Conservation (phyloP, 2,888 invertebrate genomes). For the Acrobasis repandana region DNA sequence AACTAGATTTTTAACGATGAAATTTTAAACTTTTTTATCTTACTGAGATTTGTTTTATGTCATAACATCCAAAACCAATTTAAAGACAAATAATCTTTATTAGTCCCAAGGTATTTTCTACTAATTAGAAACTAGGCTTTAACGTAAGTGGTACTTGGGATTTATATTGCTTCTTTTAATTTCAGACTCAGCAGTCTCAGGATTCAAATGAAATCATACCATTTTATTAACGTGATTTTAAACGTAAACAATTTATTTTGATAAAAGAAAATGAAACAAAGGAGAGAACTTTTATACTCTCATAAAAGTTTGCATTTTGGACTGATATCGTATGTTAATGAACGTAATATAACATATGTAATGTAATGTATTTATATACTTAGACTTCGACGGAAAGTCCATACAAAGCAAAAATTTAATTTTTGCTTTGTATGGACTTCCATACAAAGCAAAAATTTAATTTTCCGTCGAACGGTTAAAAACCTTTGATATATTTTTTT, state of each 20-base stretch:
- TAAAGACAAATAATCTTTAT: neutral
- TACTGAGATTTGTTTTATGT: neutral
- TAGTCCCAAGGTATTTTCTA: neutral
- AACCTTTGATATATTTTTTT: neutral
- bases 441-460: no score
- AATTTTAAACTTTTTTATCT: no score
- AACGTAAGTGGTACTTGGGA: neutral
- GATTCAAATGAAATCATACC: neutral
- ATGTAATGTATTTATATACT: no score
- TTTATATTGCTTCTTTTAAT: neutral
- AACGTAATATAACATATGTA: no score
- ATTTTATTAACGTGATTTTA: neutral
- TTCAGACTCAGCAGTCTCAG: neutral
- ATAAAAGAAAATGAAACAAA: neutral
- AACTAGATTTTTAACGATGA: no score
- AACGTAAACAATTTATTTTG: neutral
- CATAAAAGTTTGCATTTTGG: no score
- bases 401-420: no score
- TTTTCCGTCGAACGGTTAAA: no score
- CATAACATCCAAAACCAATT: neutral
- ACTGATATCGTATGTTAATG: no score
- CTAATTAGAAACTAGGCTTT: neutral
- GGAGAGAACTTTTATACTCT: no score
- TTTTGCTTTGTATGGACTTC: no score
- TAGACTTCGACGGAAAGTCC: no score